These are phyloP conservation scores for Patella vulgata DNA, from an alignment of 1,140 invertebrate genomes.

Conservation along the genomic window DNA sequence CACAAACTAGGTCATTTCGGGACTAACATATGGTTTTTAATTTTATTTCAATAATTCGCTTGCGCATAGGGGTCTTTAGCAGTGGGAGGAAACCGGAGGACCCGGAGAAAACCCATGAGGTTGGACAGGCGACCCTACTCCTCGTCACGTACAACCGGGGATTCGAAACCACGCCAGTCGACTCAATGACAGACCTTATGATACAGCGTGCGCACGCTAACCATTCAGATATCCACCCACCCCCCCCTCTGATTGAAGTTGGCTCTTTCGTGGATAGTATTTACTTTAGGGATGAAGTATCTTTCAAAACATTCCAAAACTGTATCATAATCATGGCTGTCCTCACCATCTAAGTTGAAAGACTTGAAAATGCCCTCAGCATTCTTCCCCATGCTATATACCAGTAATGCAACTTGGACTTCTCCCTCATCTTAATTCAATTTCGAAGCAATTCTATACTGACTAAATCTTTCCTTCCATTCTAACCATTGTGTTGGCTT, in stretches of 20 bases:
- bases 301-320: slow-evolving; percentile 17
- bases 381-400: slow-evolving; percentile 22
- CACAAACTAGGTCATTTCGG: too few relatives aligned
- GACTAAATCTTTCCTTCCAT: slow-evolving; percentile 4
- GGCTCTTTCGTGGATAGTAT: slow-evolving; percentile 23
- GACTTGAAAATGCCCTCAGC: slow-evolving; percentile 15
- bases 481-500: slow-evolving; percentile 5
- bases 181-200: too few relatives aligned
- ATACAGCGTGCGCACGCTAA: too few relatives aligned
- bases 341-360: slow-evolving; percentile 3
- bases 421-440: slow-evolving; percentile 7
- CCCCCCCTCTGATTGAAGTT: slow-evolving; percentile 18
- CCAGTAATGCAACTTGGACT: slow-evolving; percentile 15
- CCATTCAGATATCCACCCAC: too few relatives aligned
- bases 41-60: too few relatives aligned
- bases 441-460: slow-evolving; percentile 6
- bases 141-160: too few relatives aligned
- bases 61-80: too few relatives aligned
- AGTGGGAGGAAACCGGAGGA: too few relatives aligned
- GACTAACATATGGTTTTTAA: too few relatives aligned
- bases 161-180: too few relatives aligned
- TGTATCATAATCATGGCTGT: slow-evolving; percentile 4
- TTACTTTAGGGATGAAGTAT: slow-evolving; percentile 20
- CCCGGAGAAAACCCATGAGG: too few relatives aligned
- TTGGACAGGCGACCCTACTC: too few relatives aligned